Percentiles rank a stretch among this genome's conserved stretches.
Evolutionary conservation across 2,888 invertebrate genomes (phyloP).

Genomic region (Andrena dorsata): DNA sequence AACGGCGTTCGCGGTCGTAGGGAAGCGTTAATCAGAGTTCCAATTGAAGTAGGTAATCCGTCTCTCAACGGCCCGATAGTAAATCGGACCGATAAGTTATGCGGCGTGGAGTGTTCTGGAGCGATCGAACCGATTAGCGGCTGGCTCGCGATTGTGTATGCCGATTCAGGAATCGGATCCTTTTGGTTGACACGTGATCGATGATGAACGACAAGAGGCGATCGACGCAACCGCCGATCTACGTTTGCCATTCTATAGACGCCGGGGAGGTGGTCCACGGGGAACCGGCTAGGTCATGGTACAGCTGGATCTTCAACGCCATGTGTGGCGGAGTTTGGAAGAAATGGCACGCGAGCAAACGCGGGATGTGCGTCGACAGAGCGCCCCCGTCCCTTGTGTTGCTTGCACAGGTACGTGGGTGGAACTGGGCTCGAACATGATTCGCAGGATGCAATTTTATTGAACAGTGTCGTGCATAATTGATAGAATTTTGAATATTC

Average conservation of each 20-base stretch:
- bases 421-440: neutral
- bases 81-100: slow-evolving; percentile 13
- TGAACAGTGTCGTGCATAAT: too few species aligned
- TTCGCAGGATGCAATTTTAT: too few species aligned
- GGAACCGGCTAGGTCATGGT: slow-evolving; percentile 64
- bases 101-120: neutral
- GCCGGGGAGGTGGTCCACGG: slow-evolving; percentile 41
- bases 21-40: neutral
- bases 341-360: slow-evolving; percentile 65
- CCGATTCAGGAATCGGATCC: neutral
- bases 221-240: slow-evolving; percentile 73
- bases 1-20: neutral
- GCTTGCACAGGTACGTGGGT: slow-evolving; percentile 40
- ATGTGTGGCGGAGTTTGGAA: slow-evolving; percentile 66
- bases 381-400: slow-evolving; percentile 21
- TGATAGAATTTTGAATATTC: too few species aligned
- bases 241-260: slow-evolving; percentile 66
- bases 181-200: neutral
- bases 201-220: slow-evolving; percentile 69
- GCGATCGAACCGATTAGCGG: slow-evolving; percentile 7
- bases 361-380: slow-evolving; percentile 66
- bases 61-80: neutral
- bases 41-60: slow-evolving; percentile 3
- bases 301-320: slow-evolving; percentile 63
- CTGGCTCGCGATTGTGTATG: neutral